Base-by-base conservation (phyloP, 2,797 vertebrate genomes). In the Oryzias dopingdopingensis region DNA sequence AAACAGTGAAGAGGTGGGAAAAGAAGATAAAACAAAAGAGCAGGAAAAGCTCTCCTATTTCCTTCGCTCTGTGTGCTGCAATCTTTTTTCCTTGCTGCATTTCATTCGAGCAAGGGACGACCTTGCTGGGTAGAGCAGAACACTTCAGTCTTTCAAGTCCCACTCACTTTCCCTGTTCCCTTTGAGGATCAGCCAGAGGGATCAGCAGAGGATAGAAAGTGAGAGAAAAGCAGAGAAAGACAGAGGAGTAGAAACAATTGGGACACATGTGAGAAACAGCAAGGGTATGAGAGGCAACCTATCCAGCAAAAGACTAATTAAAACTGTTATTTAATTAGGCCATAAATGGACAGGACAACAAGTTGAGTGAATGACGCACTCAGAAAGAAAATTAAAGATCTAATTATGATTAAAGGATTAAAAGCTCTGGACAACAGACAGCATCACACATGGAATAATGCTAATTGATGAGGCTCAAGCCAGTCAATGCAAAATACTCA, bases 171-270 rank as follows among this genome's bases (percentile, higher is more conserved):
- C 85, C 72, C 56, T 18, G 69, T 75, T 88, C 77, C 79, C 86
- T 91, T 86, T 91, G 88, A 90, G 89, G 88, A 85, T 85, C 87
- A 88, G 88, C 90, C 89, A 87, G 86, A 89, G 88, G 88, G 88
- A 88, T 88, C 86, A 86, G 84, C 77, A 68, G 78, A 85, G 84
- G 79, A 87, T 71, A 82, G 83, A 61, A 77, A 85, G 74, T 76
- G 82, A 86, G 83, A 69, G 77, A 76, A 73, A 72, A 79, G 76
- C 12, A 48, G 67, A 81, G 70, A 79, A 56, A 79, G 76, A 83
- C 16, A 62, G 79, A 76, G 73, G 69, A 77, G 76, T 68, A 74
- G 67, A 90, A 75, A 85, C 76, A 62, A 70, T 76, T 65, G 56
- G 74, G 69, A 80, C 79, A 79, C 72, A 66, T 72, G 70, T 53